Base-by-base conservation (phyloP, 2,113 vertebrate genomes). In the Hemiscyllium ocellatum region DNA sequence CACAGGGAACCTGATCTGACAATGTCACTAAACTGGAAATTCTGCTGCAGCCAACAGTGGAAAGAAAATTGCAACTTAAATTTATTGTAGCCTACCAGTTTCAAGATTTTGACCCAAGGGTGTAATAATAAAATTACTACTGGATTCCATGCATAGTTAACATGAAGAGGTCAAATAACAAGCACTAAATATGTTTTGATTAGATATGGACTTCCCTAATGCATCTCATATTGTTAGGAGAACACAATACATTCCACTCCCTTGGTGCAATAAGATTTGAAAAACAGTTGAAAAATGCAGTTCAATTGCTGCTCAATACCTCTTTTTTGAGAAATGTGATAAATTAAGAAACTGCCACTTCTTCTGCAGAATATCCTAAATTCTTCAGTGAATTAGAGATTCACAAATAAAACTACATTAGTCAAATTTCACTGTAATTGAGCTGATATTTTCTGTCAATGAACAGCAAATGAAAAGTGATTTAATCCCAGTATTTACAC, bases 121-220 rank as follows among this genome's bases (percentile, higher is more conserved):
- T 72, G 24, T 47, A 95, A 72, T 95, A 95, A 95, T 95, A 95
- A 95, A 72, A 95, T 72, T 72, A 95, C 52, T 95, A 50, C 94
- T 72, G 69, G 94, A 95, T 95, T 95, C 94, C 94, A 72, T 47
- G 42, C 94, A 72, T 95, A 95, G 42, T 47, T 95, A 95, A 95
- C 94, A 95, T 95, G 69, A 76, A 76, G 94, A 95, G 69, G 94
- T 95, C 94, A 95, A 95, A 61, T 95, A 72, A 72, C 94, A 72
- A 95, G 94, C 69, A 72, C 94, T 70, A 95, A 95, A 72, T 95
- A 95, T 95, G 68, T 95, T 95, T 95, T 95, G 94, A 95, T 95
- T 95, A 70, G 94, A 72, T 72, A 95, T 47, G 66, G 94, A 72
- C 68, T 95, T 95, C 94, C 94, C 37, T 50, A 72, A 95, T 95